Percentiles rank a stretch among this genome's conserved stretches.
Conservation (phyloP, 2,113 vertebrate genomes). For the Tragelaphus buxtoni region DNA sequence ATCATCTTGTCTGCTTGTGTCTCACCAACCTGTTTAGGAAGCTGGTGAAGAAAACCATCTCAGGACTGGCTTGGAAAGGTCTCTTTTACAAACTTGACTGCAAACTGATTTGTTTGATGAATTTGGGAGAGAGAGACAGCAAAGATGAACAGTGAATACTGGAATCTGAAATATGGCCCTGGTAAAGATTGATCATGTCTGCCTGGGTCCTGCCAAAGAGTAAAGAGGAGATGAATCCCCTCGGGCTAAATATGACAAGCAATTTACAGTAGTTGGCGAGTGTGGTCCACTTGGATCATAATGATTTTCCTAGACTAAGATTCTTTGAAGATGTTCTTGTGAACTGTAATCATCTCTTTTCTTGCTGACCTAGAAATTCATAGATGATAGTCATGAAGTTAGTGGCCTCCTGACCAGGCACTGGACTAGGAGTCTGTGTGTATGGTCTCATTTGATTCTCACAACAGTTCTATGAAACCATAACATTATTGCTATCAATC, state of each 20-base stretch:
- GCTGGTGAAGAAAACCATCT: background rate
- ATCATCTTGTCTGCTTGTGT: background rate
- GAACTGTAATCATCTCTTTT: too few relatives aligned
- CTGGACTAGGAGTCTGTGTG: background rate
- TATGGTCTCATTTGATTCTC: background rate
- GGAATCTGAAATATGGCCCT: background rate
- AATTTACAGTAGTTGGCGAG: background rate
- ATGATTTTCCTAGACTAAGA: background rate
- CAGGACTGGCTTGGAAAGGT: background rate
- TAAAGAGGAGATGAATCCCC: background rate
- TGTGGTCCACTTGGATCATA: background rate
- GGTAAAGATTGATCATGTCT: background rate
- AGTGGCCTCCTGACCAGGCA: background rate
- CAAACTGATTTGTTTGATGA: background rate
- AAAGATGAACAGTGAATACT: background rate
- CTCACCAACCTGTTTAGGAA: background rate
- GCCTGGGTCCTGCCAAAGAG: background rate
- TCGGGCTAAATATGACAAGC: accelerated
- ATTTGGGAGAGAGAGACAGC: background rate
- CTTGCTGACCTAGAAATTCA: background rate
- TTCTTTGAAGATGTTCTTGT: background rate
- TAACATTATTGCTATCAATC: background rate
- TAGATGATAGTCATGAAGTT: background rate
- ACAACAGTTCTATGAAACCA: background rate
- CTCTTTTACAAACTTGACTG: background rate